phyloP scores from a whole-genome alignment of 2,113 vertebrate species.

The Phrynosoma blainvillii region DNA sequence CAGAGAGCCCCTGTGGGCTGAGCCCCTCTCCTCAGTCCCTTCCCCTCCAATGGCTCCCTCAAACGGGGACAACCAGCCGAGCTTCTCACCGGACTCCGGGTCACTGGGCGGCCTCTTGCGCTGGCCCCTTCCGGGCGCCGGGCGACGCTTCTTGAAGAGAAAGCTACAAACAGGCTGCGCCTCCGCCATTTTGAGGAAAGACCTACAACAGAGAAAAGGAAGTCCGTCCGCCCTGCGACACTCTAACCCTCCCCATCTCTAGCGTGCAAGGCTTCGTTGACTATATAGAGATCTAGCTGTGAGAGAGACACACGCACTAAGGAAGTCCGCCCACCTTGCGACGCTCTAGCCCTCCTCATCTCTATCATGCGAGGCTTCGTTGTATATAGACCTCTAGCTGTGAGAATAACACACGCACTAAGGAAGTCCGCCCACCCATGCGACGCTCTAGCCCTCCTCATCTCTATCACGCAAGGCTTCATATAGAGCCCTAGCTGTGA shows the following conservation, averaged over 20 bases:
- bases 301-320: too few species aligned
- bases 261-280: background rate
- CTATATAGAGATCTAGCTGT: background rate
- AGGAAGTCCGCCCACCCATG: fast-evolving
- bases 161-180: constrained; percentile 75
- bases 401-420: too few species aligned
- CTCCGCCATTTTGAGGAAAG: constrained; percentile 75
- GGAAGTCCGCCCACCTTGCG: too few species aligned
- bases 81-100: constrained; percentile 75
- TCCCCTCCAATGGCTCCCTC: too few species aligned
- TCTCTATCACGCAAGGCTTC: background rate
- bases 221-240: too few species aligned
- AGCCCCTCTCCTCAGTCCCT: too few species aligned
- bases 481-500: background rate
- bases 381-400: too few species aligned
- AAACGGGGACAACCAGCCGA: too few species aligned
- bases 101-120: constrained; percentile 65
- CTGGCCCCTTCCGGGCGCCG: constrained; percentile 73
- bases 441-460: background rate
- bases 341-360: too few species aligned
- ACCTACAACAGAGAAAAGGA: background rate
- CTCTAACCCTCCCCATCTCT: background rate
- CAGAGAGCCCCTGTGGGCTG: too few species aligned
- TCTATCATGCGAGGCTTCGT: too few species aligned
- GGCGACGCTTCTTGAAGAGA: constrained; percentile 83